Evolutionary conservation across 2,797 vertebrate species (phyloP).

Genomic region (Xiphophorus birchmanni): DNA sequence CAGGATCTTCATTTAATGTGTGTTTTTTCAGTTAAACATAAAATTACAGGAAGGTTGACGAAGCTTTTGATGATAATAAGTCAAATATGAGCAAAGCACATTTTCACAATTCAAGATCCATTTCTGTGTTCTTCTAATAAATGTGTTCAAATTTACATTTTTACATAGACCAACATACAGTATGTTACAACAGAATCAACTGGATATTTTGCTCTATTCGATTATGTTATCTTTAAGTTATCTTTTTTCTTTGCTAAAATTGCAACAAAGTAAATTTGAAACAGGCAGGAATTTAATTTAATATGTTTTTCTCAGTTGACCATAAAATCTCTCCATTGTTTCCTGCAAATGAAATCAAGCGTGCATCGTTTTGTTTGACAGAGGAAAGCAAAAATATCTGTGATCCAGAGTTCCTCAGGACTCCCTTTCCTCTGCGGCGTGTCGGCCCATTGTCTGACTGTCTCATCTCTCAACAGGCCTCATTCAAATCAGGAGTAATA

Average conservation of each 20-base stretch:
- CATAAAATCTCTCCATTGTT: background rate
- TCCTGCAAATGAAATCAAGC: background rate
- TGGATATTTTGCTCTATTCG: background rate
- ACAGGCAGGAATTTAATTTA: background rate
- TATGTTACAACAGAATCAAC: background rate
- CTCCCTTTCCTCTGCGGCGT: conserved; percentile 2
- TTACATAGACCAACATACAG: background rate
- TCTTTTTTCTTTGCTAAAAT: background rate
- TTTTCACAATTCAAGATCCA: no score
- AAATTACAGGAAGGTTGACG: background rate
- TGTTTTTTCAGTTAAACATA: no score
- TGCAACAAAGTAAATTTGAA: background rate
- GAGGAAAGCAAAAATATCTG: conserved; percentile 7
- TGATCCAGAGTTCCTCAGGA: background rate
- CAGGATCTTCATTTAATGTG: no score
- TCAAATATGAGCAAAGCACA: background rate
- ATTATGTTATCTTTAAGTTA: background rate
- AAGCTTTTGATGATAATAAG: background rate
- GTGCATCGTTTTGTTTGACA: background rate
- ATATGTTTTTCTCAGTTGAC: background rate
- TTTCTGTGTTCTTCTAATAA: background rate
- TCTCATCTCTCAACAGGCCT: conserved; percentile 35
- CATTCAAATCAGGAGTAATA: conserved; percentile 58
- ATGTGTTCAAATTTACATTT: background rate
- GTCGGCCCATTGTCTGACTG: conserved; percentile 11